Evolutionary conservation across 2,113 vertebrate species (phyloP).

Genomic region (Calidris pugnax): DNA sequence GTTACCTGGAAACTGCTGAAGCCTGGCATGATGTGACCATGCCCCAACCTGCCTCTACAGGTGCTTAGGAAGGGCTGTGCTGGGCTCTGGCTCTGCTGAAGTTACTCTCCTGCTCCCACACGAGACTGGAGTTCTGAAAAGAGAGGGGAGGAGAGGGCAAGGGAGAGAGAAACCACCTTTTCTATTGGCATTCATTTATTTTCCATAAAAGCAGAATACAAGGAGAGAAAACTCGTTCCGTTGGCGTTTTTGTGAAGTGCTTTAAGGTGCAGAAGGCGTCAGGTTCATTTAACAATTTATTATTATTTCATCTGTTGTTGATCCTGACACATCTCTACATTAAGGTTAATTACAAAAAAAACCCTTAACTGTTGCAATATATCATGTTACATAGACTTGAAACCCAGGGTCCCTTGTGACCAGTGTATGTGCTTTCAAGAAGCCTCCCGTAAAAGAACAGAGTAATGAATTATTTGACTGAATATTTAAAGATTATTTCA

Average conservation of each 20-base stretch:
- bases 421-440: not conserved
- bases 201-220: not conserved
- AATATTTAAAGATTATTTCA: not conserved
- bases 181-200: not conserved
- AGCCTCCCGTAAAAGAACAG: not conserved
- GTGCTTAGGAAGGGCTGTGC: not conserved
- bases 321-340: not conserved
- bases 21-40: accelerated
- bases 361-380: not conserved
- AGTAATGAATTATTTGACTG: not conserved
- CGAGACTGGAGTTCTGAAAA: not conserved
- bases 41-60: accelerated
- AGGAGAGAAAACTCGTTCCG: not conserved
- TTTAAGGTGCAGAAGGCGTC: not conserved
- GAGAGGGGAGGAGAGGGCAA: not conserved
- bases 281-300: not conserved
- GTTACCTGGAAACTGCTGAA: not conserved
- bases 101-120: not conserved
- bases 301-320: not conserved
- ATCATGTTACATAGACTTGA: not conserved
- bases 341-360: not conserved
- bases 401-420: not conserved
- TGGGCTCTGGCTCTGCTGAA: not conserved
- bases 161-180: not conserved
- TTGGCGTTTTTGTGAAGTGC: not conserved